Percentiles rank a stretch among this genome's conserved stretches.
These are phyloP conservation scores for Exocentrus adspersus DNA, from an alignment of 2,888 invertebrate genomes.

Conservation along the genomic window DNA sequence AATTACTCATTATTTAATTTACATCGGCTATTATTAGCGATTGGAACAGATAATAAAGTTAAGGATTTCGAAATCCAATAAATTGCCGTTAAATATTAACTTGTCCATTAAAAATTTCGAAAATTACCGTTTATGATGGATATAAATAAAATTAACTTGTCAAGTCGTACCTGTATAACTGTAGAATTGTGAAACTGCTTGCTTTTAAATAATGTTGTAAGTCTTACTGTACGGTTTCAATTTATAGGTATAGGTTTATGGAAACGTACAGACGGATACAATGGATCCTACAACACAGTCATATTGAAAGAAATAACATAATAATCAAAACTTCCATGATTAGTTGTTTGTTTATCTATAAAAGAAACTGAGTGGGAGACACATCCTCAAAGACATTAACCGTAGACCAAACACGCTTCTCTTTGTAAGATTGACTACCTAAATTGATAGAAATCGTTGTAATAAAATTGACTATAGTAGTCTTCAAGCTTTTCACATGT, in stretches of 20 bases:
- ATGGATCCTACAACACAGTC: too few relatives aligned
- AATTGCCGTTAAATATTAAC: conserved; percentile 13
- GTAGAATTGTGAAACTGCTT: conserved; percentile 7
- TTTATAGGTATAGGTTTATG: too few relatives aligned
- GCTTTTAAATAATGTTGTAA: conserved; percentile 4
- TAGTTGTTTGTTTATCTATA: too few relatives aligned
- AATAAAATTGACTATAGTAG: too few relatives aligned
- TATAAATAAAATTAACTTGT: conserved; percentile 10
- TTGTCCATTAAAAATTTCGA: conserved; percentile 12
- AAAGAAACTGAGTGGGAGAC: too few relatives aligned
- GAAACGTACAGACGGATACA: too few relatives aligned
- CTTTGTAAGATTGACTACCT: conserved; percentile 34
- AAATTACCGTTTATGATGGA: conserved; percentile 14
- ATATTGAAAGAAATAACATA: too few relatives aligned
- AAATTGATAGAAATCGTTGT: too few relatives aligned
- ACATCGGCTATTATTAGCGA: conserved; percentile 6
- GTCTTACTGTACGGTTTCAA: too few relatives aligned
- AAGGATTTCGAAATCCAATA: conserved; percentile 13
- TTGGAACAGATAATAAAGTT: conserved; percentile 1
- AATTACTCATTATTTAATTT: conserved; percentile 21
- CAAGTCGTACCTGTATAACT: background rate
- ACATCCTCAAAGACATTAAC: conserved; percentile 23
- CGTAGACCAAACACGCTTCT: conserved; percentile 27
- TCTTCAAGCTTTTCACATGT: conserved; percentile 40
- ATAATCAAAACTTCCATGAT: too few relatives aligned